These are phyloP conservation scores for Aphidius ervi DNA, from an alignment of 1,140 invertebrate genomes.

Conservation along the genomic window DNA sequence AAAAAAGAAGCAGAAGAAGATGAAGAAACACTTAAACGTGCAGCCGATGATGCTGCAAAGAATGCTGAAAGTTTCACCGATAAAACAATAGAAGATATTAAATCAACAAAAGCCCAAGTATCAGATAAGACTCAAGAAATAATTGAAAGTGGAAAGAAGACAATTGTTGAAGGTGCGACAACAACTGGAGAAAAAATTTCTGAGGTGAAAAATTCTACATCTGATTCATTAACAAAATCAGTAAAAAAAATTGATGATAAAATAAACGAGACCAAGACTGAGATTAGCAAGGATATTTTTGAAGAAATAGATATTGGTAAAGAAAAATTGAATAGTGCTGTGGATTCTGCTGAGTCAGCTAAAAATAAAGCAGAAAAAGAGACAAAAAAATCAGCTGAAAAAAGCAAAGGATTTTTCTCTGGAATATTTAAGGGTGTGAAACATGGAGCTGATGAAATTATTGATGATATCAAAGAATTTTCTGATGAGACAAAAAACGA, in stretches of 20 bases:
- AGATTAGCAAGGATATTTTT: background rate
- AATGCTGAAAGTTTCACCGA: slow-evolving; percentile 15
- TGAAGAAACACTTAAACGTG: background rate
- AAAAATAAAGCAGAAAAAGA: slow-evolving; percentile 20
- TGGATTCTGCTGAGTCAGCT: slow-evolving; percentile 1
- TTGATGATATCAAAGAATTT: slow-evolving; percentile 7
- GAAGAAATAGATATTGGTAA: background rate
- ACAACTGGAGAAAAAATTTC: slow-evolving; percentile 1
- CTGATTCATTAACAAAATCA: slow-evolving; percentile 5
- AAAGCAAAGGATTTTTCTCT: slow-evolving; percentile 30
- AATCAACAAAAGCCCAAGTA: slow-evolving; percentile 28
- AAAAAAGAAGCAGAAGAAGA: slow-evolving; percentile 27
- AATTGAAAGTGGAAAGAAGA: slow-evolving; percentile 2
- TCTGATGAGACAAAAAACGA: slow-evolving; percentile 19
- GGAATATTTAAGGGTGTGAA: slow-evolving; percentile 34
- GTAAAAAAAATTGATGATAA: slow-evolving; percentile 4
- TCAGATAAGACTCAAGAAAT: background rate
- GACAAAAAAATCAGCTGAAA: slow-evolving; percentile 33
- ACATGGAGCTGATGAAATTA: slow-evolving; percentile 22
- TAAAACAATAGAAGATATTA: slow-evolving; percentile 22
- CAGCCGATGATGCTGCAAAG: background rate
- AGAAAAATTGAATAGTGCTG: background rate
- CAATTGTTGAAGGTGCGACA: background rate
- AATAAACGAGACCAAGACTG: background rate
- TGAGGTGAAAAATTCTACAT: background rate